phyloP scores from a whole-genome alignment of 2,113 vertebrate genomes.

The Ammospiza caudacuta region DNA sequence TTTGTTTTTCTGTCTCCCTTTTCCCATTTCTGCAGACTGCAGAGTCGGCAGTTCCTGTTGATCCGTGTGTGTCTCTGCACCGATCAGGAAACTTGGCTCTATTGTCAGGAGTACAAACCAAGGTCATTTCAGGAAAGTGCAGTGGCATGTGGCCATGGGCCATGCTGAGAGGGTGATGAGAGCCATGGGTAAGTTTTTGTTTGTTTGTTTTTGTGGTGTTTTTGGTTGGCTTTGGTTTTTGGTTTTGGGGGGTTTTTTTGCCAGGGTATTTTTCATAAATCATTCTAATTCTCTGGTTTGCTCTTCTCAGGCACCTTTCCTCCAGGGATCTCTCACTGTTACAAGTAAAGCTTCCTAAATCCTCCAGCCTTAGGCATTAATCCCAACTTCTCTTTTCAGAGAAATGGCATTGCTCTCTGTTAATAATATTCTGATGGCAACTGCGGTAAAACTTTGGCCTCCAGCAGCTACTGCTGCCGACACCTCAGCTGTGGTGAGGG shows the following conservation, averaged over 20 bases:
- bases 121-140: neutral
- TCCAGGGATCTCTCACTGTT: neutral
- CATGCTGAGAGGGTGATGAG: rapidly evolving
- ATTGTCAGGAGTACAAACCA: neutral
- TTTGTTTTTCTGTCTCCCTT: neutral
- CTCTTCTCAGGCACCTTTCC: neutral
- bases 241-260: neutral
- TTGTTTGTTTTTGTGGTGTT: neutral
- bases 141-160: neutral
- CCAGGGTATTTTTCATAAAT: neutral
- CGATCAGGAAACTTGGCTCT: neutral
- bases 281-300: neutral
- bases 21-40: neutral
- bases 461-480: neutral
- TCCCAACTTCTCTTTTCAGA: neutral
- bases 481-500: neutral
- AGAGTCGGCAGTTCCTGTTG: neutral
- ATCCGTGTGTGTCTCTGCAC: neutral
- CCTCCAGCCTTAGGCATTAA: neutral
- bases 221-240: neutral
- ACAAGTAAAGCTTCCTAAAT: neutral
- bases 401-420: neutral
- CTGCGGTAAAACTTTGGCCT: neutral
- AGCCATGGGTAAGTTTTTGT: neutral
- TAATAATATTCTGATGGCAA: neutral